Base-by-base conservation (phyloP, 2,113 vertebrate genomes). In the Lagenorhynchus albirostris region DNA sequence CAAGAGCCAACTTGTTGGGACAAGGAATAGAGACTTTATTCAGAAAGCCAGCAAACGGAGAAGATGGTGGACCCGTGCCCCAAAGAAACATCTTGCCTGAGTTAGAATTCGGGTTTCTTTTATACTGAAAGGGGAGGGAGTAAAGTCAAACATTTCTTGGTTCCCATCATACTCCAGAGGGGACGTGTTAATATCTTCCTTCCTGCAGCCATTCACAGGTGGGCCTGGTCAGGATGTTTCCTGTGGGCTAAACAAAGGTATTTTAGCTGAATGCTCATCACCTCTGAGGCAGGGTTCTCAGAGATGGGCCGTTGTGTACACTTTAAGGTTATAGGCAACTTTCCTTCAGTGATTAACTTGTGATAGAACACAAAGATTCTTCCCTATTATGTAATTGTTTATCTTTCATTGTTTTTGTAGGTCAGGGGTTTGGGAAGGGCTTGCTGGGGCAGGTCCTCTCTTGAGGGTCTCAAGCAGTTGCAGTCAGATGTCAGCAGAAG, bases 211-310 rank as follows among this genome's bases (percentile, higher is more conserved):
- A 77, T 21, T 77, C 17, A 77, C 8, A 77, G 15, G 17, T 33
- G 18, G 44, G 44, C 5, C 44, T 50, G 74, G 29, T 21, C 44
- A 77, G 29, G 17, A 33, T 77, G 74, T 77, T 77, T 77, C 74
- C 74, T 50, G 29, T 33, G 44, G 33, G 9, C 8, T 50, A 29
- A 74, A 47, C 29, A 50, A 50, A 50, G 44, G 9, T 50, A 50
- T 50, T 77, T 47, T 77, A 77, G 44, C 17, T 77, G 17, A 17
- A 12, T 50, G 74, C 5, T 77, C 47, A 77, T 50, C 31, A 77
- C 44, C 0, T 2, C 10, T 9, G 74, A 77, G 44, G 29, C 31
- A 77, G 9, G 5, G 17, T 33, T 77, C 2, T 0, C 29, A 77
- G 5, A 12, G 17, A 12, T 50, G 18, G 44, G 29, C 29, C 74